Evolutionary conservation across 2,888 invertebrate species (phyloP).

Genomic region (Sesia apiformis): DNA sequence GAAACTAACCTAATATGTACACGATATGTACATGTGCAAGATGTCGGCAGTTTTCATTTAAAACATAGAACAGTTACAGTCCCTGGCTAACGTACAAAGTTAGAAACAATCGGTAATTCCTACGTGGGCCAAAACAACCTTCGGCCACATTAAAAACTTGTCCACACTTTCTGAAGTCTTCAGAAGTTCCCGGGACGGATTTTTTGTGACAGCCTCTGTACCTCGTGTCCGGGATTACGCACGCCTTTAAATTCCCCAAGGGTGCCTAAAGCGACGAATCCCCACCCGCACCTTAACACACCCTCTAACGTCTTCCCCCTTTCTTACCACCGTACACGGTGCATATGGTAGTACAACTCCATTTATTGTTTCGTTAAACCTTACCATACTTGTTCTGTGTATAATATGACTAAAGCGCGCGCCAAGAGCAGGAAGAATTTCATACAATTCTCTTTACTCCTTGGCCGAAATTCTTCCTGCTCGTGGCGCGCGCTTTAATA

Average conservation of each 20-base stretch:
- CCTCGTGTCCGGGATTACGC: conserved; percentile 18
- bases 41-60: not conserved
- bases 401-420: no score
- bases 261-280: conserved; percentile 1
- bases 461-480: no score
- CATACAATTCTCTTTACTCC: no score
- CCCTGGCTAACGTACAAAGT: not conserved
- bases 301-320: not conserved
- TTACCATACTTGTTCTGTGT: no score
- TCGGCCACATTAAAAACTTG: not conserved
- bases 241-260: conserved; percentile 31
- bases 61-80: not conserved
- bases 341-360: no score
- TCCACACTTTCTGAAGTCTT: no score
- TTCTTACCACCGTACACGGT: not conserved
- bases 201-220: not conserved
- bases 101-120: not conserved
- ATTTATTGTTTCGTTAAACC: no score
- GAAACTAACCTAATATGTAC: no score
- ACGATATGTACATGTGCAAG: not conserved
- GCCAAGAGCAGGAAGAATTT: no score
- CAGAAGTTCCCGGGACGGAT: no score
- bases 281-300: conserved; percentile 3
- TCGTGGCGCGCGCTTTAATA: no score
- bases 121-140: not conserved